Percentiles rank a stretch among this genome's conserved stretches.
These are phyloP conservation scores for Ailurus styani DNA, from an alignment of 2,113 vertebrate species.

Conservation along the genomic window DNA sequence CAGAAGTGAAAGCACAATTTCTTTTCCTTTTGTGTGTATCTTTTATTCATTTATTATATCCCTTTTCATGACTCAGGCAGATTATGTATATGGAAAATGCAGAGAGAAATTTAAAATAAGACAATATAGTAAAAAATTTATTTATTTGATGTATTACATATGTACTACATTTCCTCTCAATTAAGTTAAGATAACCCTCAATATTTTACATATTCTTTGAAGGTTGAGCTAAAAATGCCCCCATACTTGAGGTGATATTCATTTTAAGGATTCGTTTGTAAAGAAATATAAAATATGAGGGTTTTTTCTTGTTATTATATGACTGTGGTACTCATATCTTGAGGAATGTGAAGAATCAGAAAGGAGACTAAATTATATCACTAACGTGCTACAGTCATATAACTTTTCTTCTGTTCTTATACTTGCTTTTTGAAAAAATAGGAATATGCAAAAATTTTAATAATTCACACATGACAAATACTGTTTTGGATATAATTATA, in stretches of 20 bases:
- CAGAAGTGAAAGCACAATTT: neutral
- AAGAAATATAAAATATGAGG: neutral
- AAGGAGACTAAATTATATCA: neutral
- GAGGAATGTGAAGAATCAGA: neutral
- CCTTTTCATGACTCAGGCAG: neutral
- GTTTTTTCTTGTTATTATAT: neutral
- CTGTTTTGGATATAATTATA: neutral
- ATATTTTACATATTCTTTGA: neutral
- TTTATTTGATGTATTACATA: neutral
- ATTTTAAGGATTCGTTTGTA: neutral
- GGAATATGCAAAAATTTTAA: neutral
- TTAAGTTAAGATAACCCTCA: neutral
- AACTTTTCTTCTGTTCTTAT: neutral
- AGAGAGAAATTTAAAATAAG: neutral
- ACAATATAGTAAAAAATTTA: neutral
- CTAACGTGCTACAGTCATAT: neutral
- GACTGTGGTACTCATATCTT: neutral
- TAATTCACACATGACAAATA: neutral
- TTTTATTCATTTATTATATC: neutral
- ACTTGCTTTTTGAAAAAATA: neutral
- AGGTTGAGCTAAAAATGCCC: neutral
- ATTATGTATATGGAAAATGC: neutral
- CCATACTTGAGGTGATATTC: neutral
- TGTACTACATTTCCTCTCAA: neutral
- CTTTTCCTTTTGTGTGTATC: neutral